phyloP scores from a whole-genome alignment of 2,888 invertebrate genomes.

The Trachelus stipa region DNA sequence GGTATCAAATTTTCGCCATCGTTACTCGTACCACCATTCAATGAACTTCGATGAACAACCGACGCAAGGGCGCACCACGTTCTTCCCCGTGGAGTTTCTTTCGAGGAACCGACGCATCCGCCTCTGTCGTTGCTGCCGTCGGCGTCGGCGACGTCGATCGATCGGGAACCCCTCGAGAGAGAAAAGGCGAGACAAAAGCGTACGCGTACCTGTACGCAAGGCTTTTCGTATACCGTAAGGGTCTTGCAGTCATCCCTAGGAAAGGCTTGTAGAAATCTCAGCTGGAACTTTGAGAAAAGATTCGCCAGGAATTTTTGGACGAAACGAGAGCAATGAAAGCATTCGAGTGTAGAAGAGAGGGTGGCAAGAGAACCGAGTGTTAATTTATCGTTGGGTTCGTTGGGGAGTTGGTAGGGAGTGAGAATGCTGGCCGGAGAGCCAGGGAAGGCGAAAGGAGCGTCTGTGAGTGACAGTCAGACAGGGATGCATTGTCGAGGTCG shows the following conservation, averaged over 20 bases:
- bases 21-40: neutral
- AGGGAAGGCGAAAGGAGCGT: conserved; percentile 27
- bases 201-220: neutral
- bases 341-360: neutral
- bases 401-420: neutral
- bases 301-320: neutral
- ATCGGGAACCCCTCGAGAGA: neutral
- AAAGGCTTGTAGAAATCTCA: neutral
- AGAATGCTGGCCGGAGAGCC: neutral
- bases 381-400: conserved; percentile 44
- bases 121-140: neutral
- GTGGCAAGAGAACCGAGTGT: conserved; percentile 26
- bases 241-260: neutral
- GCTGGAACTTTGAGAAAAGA: neutral
- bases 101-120: neutral
- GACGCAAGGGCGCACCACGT: neutral
- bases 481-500: conserved; percentile 23
- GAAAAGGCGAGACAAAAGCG: neutral
- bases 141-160: neutral
- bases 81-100: neutral
- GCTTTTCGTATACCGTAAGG: neutral
- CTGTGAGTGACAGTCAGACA: conserved; percentile 44
- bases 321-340: neutral
- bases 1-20: neutral
- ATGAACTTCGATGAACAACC: neutral